phyloP scores from a whole-genome alignment of 2,888 invertebrate species.

The Apantesis nais region DNA sequence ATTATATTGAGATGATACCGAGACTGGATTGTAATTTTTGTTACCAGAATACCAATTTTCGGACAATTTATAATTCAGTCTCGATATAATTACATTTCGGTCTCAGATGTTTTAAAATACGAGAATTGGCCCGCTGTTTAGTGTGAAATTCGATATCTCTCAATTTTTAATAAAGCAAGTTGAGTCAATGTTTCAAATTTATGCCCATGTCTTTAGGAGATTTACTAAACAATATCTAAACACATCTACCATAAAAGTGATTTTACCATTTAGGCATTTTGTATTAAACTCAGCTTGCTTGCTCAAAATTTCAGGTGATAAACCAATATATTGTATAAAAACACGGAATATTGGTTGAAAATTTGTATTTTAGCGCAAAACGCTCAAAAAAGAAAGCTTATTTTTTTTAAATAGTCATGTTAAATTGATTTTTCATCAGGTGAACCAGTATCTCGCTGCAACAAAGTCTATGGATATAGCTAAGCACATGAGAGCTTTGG shows the following conservation, averaged over 20 bases:
- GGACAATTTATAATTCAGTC: too few relatives aligned
- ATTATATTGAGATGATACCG: too few relatives aligned
- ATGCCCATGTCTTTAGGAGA: background rate
- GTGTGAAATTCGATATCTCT: background rate
- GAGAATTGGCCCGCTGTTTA: too few relatives aligned
- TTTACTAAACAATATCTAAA: background rate
- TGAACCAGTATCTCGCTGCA: slow-evolving; percentile 60
- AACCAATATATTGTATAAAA: too few relatives aligned
- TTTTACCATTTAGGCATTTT: background rate
- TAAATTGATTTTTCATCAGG: slow-evolving; percentile 44
- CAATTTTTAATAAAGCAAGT: background rate
- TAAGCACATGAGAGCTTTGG: slow-evolving; percentile 62
- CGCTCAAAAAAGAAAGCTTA: background rate
- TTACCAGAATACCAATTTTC: too few relatives aligned
- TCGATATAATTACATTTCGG: too few relatives aligned
- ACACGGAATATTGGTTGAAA: too few relatives aligned
- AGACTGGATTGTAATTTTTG: too few relatives aligned
- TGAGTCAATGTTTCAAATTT: background rate
- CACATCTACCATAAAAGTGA: background rate
- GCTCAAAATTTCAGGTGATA: background rate
- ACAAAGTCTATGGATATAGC: slow-evolving; percentile 61
- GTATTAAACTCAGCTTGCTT: background rate
- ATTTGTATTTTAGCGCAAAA: background rate
- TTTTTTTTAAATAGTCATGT: background rate
- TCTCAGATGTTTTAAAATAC: too few relatives aligned